Percentiles rank a stretch among this genome's conserved stretches.
Conservation (phyloP, 1,140 invertebrate genomes). For the Conus ventricosus region DNA sequence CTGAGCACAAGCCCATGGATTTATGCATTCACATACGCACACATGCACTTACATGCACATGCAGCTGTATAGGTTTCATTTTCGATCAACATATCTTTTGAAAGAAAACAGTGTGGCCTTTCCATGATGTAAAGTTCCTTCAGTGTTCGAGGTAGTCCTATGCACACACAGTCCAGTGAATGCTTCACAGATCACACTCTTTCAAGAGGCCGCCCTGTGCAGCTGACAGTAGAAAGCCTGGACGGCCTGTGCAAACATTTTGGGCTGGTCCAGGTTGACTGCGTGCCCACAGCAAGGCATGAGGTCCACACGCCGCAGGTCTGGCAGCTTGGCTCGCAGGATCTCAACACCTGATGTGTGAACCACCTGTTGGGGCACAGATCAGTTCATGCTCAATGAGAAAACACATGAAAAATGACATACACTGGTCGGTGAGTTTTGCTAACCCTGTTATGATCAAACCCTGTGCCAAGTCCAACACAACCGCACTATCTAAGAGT, state of each 20-base stretch:
- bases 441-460: neutral
- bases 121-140: too few species aligned
- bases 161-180: neutral
- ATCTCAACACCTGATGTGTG: conserved; percentile 60
- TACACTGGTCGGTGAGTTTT: neutral
- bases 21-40: too few species aligned
- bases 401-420: neutral
- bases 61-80: too few species aligned
- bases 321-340: conserved; percentile 51
- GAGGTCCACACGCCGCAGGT: conserved; percentile 53
- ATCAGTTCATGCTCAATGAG: neutral
- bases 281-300: conserved; percentile 60
- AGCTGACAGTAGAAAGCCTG: neutral
- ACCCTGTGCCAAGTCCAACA: too few species aligned
- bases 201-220: neutral
- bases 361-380: conserved; percentile 52
- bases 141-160: neutral
- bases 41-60: too few species aligned
- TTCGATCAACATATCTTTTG: too few species aligned
- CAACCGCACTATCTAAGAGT: too few species aligned
- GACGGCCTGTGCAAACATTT: conserved; percentile 30
- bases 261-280: conserved; percentile 54
- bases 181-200: too few species aligned
- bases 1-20: too few species aligned
- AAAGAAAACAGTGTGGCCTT: too few species aligned